These are phyloP conservation scores for Stomatorhinus walkeri DNA, from an alignment of 2,797 vertebrate genomes.

Conservation along the genomic window DNA sequence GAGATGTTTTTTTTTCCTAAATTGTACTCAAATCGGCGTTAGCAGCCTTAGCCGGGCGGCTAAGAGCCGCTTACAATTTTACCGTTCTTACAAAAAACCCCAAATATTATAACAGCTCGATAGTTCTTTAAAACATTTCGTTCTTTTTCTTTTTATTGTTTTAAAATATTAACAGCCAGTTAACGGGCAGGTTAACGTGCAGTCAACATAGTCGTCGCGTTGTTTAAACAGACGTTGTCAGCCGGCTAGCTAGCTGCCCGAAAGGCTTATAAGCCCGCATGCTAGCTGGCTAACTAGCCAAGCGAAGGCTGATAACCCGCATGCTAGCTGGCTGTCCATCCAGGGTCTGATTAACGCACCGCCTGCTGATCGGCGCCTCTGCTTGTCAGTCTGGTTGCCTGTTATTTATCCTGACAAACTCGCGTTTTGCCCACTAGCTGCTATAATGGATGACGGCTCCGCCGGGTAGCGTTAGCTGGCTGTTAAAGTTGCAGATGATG, in stretches of 20 bases:
- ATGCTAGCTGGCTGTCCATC: neutral
- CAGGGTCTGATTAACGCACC: neutral
- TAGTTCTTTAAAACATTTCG: neutral
- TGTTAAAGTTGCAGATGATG: neutral
- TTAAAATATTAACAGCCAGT: neutral
- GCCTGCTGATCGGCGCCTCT: neutral
- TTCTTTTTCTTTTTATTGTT: neutral
- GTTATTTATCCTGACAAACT: neutral
- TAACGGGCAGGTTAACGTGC: neutral
- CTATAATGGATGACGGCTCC: neutral
- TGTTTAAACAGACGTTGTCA: neutral
- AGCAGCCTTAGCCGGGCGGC: neutral
- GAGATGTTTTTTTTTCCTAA: neutral
- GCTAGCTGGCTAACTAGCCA: neutral
- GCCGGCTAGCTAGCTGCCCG: neutral
- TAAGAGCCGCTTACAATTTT: neutral
- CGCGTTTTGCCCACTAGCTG: neutral
- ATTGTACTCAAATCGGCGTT: neutral
- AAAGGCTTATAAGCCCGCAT: neutral
- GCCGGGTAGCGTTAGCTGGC: neutral
- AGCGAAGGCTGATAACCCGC: neutral
- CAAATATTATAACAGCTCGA: neutral
- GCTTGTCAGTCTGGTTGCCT: neutral
- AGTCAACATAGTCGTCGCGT: neutral
- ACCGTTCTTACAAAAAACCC: neutral